Conservation (phyloP, 2,113 vertebrate species). For the Cyanistes caeruleus region DNA sequence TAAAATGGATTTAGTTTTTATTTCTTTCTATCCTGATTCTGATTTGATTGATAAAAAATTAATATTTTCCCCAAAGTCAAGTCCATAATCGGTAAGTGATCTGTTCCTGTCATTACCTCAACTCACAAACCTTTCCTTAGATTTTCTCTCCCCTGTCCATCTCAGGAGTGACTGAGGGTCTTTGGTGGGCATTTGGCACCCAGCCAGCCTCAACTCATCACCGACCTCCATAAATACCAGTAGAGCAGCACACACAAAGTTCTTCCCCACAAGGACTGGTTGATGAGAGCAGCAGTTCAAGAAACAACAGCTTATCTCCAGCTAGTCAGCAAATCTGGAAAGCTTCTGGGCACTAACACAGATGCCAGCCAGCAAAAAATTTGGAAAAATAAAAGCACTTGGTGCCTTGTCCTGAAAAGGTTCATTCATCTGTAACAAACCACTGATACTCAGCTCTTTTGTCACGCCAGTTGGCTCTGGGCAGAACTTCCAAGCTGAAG, state of each 20-base stretch:
- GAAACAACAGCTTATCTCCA: background rate
- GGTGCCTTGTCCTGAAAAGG: background rate
- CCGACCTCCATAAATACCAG: background rate
- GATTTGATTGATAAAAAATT: background rate
- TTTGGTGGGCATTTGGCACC: background rate
- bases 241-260: background rate
- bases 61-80: no score
- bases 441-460: background rate
- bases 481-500: background rate
- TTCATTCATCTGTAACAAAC: conserved; percentile 12
- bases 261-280: background rate
- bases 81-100: background rate
- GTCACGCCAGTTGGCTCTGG: background rate
- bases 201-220: background rate
- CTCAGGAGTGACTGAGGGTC: background rate
- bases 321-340: background rate
- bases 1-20: background rate
- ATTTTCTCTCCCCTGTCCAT: background rate
- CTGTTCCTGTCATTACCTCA: background rate
- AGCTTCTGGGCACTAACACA: background rate
- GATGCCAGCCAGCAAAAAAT: background rate
- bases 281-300: background rate
- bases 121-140: background rate
- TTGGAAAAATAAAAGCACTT: background rate
- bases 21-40: background rate